Evolutionary conservation across 92 coral and sea anemone genomes (phyloP).

Genomic region (Actinernus sp.): DNA sequence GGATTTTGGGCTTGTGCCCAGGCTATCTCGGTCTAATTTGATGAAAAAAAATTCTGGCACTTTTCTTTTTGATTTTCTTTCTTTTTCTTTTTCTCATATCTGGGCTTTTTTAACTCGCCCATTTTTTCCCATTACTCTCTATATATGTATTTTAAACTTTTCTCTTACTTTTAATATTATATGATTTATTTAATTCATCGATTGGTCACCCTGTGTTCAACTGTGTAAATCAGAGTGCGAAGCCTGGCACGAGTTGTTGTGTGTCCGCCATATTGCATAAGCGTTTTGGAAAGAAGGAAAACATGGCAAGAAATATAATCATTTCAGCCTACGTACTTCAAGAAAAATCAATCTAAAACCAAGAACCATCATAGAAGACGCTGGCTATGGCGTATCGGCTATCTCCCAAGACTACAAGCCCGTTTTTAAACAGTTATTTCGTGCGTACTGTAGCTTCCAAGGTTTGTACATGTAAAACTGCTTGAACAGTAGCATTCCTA

Average conservation of each 20-base stretch:
- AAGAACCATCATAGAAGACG: background rate
- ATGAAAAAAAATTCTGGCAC: background rate
- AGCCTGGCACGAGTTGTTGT: constrained; percentile 3
- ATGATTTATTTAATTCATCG: background rate
- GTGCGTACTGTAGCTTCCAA: too few relatives aligned
- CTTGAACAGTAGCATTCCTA: background rate
- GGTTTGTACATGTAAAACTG: constrained; percentile 5
- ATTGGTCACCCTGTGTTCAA: constrained; percentile 6
- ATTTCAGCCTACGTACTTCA: background rate
- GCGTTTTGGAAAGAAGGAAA: background rate
- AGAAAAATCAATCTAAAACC: background rate
- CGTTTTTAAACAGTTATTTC: too few relatives aligned
- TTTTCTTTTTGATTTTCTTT: background rate
- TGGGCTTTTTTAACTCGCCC: too few relatives aligned
- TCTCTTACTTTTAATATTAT: too few relatives aligned
- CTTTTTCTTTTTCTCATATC: too few relatives aligned
- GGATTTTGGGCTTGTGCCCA: background rate
- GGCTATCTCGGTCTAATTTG: constrained; percentile 16
- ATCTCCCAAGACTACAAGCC: constrained; percentile 9
- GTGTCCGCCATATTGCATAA: constrained; percentile 50
- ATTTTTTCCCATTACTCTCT: too few relatives aligned
- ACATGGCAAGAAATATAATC: constrained; percentile 2
- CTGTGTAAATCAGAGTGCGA: background rate
- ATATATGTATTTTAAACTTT: too few relatives aligned
- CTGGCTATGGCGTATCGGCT: constrained; percentile 44